phyloP scores from a whole-genome alignment of 92 coral and sea anemone genomes.

The Palythoa caribaeorum region DNA sequence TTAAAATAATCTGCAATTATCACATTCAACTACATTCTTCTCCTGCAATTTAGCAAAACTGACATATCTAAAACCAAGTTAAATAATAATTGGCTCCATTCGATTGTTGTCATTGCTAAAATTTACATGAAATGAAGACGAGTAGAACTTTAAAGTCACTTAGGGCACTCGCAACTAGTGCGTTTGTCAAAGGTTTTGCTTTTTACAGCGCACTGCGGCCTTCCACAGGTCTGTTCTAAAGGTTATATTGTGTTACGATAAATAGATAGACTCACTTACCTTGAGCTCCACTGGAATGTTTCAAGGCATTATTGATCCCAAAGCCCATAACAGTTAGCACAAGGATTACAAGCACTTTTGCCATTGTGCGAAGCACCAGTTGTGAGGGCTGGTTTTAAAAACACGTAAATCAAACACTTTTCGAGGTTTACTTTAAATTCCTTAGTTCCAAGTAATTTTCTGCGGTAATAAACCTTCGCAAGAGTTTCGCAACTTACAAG shows the following conservation, averaged over 20 bases:
- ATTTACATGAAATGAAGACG: too few species aligned
- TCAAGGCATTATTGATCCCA: not conserved
- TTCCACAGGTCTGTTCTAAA: too few species aligned
- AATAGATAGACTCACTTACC: not conserved
- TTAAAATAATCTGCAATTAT: too few species aligned
- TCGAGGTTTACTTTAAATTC: not conserved
- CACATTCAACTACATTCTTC: too few species aligned
- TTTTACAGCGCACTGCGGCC: too few species aligned
- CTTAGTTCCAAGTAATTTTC: not conserved
- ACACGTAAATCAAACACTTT: not conserved
- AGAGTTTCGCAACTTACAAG: constrained; percentile 11
- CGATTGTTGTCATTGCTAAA: too few species aligned
- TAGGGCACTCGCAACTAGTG: too few species aligned
- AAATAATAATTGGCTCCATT: too few species aligned
- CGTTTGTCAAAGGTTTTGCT: too few species aligned
- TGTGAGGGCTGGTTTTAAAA: not conserved
- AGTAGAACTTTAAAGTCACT: too few species aligned
- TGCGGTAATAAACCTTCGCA: not conserved
- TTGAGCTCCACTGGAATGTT: not conserved
- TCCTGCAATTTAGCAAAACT: too few species aligned
- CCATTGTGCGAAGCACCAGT: not conserved
- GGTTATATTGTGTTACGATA: not conserved
- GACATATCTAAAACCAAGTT: too few species aligned
- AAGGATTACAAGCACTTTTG: not conserved
- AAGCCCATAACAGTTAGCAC: not conserved